Evolutionary conservation across 2,797 vertebrate genomes (phyloP).

Genomic region (Tokudaia tokunoshimensis): DNA sequence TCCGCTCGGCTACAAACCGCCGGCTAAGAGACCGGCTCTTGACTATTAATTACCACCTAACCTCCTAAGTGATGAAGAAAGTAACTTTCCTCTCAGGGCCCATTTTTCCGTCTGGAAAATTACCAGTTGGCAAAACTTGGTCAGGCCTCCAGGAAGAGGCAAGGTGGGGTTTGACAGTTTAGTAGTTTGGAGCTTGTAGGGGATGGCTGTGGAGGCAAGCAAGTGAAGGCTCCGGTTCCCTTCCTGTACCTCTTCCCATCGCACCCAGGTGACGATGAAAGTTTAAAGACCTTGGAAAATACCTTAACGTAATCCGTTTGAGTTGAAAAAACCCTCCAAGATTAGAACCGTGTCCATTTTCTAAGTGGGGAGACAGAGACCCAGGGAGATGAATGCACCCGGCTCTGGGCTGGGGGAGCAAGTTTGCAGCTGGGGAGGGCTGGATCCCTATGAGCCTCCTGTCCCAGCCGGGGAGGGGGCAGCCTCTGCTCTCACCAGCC

Average conservation of each 20-base stretch:
- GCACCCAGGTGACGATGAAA: not conserved
- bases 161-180: not conserved
- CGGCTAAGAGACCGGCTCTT: not conserved
- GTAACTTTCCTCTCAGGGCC: not conserved
- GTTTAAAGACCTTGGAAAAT: not conserved
- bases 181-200: not conserved
- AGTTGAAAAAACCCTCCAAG: not conserved
- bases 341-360: not conserved
- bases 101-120: not conserved
- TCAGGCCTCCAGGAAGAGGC: not conserved
- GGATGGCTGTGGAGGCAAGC: not conserved
- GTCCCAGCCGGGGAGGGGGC: not conserved
- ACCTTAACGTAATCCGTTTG: not conserved
- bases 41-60: not conserved
- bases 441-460: not conserved
- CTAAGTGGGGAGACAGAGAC: not conserved
- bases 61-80: not conserved
- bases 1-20: not conserved
- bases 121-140: not conserved
- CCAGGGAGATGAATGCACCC: not conserved
- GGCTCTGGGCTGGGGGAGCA: not conserved
- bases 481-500: conserved; percentile 82
- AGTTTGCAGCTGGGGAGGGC: not conserved
- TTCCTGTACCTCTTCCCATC: not conserved
- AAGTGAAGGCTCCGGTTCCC: not conserved